Evolutionary conservation across 2,113 vertebrate genomes (phyloP).

Genomic region (Melanostigma gelatinosum): DNA sequence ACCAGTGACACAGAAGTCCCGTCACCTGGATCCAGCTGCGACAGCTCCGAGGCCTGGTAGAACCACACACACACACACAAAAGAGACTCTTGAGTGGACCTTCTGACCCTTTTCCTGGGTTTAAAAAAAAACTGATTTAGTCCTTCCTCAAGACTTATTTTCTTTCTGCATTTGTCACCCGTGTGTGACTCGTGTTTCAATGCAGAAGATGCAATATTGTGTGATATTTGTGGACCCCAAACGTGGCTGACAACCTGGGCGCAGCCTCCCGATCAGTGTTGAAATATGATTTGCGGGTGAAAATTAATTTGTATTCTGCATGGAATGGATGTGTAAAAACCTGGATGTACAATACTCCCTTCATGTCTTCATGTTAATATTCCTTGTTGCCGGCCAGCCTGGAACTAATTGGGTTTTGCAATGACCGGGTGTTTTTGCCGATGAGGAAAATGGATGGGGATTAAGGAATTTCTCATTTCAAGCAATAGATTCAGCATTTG

Average conservation of each 20-base stretch:
- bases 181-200: constrained; percentile 14
- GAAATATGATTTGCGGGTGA: constrained; percentile 49
- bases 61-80: constrained; percentile 6
- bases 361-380: constrained; percentile 67
- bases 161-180: constrained; percentile 27
- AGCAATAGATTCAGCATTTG: constrained; percentile 68
- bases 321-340: constrained; percentile 73
- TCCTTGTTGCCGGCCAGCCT: constrained; percentile 48
- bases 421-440: constrained; percentile 56
- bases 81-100: constrained; percentile 28
- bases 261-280: constrained; percentile 38
- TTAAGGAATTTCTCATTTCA: constrained; percentile 73
- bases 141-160: constrained; percentile 38
- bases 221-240: constrained; percentile 35
- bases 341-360: constrained; percentile 61
- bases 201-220: constrained; percentile 42
- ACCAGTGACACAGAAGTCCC: constrained; percentile 84
- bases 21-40: constrained; percentile 85
- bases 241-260: constrained; percentile 18
- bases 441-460: constrained; percentile 69
- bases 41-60: constrained; percentile 83
- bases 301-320: constrained; percentile 72
- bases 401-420: constrained; percentile 66
- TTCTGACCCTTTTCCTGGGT: constrained; percentile 16
- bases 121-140: constrained; percentile 17